These are phyloP conservation scores for Drosophila anomalipes DNA, from an alignment of 2,888 invertebrate species.

Conservation along the genomic window DNA sequence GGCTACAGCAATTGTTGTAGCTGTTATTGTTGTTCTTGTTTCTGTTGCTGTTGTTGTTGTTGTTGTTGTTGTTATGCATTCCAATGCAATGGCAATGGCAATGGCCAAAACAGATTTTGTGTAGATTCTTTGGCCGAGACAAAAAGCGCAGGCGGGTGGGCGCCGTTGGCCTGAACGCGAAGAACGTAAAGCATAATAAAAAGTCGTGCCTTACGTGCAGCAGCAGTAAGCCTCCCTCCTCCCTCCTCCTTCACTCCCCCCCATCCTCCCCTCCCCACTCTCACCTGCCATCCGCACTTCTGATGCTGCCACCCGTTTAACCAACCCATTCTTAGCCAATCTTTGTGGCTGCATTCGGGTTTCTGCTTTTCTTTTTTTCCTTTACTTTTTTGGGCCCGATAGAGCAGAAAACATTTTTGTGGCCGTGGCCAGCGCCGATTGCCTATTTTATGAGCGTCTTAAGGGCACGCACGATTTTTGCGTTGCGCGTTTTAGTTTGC, in stretches of 20 bases:
- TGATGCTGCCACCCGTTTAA: conserved; percentile 30
- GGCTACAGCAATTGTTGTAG: conserved; percentile 14
- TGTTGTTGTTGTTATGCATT: conserved; percentile 69
- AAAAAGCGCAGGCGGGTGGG: conserved; percentile 79
- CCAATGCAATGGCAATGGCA: conserved; percentile 67
- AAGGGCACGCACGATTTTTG: conserved; percentile 81
- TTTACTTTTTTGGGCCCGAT: conserved; percentile 48
- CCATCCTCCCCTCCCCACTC: too few relatives aligned
- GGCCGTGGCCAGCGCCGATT: conserved; percentile 69
- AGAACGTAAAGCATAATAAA: conserved; percentile 78
- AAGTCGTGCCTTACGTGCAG: conserved; percentile 80
- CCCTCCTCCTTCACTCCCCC: neutral
- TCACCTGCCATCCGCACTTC: neutral
- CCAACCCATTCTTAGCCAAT: conserved; percentile 48
- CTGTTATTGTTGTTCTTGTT: conserved; percentile 31
- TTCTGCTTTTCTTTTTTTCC: conserved; percentile 18
- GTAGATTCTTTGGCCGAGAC: conserved; percentile 67
- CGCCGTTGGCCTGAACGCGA: conserved; percentile 73
- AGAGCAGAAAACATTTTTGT: conserved; percentile 67
- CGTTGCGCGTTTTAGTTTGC: conserved; percentile 77
- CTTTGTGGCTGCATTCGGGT: conserved; percentile 28
- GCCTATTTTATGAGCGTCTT: conserved; percentile 81
- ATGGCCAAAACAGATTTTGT: conserved; percentile 68
- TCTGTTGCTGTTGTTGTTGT: conserved; percentile 10
- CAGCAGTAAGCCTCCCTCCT: conserved; percentile 34